These are phyloP conservation scores for Sweltsa coloradensis DNA, from an alignment of 1,140 invertebrate genomes.

Conservation along the genomic window DNA sequence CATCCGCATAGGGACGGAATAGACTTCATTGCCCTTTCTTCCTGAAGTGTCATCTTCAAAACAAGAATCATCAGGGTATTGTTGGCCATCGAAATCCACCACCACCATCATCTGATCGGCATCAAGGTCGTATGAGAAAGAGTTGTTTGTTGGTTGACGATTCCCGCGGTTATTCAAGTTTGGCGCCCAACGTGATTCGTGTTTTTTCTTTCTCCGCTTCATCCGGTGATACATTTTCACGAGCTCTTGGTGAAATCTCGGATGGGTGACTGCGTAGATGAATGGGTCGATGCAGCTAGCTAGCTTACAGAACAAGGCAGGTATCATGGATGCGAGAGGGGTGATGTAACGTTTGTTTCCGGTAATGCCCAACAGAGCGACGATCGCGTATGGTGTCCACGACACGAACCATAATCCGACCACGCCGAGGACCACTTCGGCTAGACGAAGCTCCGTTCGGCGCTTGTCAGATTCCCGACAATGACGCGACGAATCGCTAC, in stretches of 20 bases:
- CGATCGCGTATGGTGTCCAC: constrained; percentile 63
- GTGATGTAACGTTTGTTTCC: constrained; percentile 46
- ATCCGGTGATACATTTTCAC: no score
- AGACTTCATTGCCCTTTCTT: no score
- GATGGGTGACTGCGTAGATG: constrained; percentile 58
- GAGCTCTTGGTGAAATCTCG: constrained; percentile 46
- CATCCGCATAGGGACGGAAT: no score
- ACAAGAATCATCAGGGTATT: no score
- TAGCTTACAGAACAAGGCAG: constrained; percentile 60
- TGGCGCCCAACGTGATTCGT: no score
- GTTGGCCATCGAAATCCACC: no score
- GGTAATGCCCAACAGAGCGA: constrained; percentile 56
- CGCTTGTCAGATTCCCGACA: constrained; percentile 47
- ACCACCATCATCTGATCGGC: no score
- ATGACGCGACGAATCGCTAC: constrained; percentile 34
- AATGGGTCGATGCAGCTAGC: constrained; percentile 63
- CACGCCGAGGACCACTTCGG: constrained; percentile 47
- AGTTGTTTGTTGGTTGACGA: no score
- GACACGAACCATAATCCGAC: constrained; percentile 58
- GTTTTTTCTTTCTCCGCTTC: no score
- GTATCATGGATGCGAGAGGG: constrained; percentile 55
- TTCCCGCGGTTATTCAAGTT: no score
- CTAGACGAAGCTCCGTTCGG: constrained; percentile 51
- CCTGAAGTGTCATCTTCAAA: no score
- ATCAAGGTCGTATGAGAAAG: no score